Conservation (phyloP, 2,888 invertebrate genomes). For the Bedellia somnulentella region DNA sequence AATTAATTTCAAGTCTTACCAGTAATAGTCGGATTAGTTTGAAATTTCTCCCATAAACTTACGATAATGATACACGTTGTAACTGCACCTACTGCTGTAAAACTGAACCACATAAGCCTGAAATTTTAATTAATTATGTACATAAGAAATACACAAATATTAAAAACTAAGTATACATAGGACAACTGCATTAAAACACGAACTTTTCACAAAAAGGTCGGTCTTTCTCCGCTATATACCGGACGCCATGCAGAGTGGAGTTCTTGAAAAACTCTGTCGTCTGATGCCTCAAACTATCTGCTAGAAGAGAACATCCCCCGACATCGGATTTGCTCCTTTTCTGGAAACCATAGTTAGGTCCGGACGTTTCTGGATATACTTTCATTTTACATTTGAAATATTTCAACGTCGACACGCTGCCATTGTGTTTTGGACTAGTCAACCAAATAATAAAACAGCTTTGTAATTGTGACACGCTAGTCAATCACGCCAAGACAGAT, state of each 20-base stretch:
- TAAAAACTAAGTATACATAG: too few species aligned
- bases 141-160: too few species aligned
- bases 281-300: constrained; percentile 70
- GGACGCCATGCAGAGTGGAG: constrained; percentile 76
- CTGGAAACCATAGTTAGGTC: neutral
- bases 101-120: constrained; percentile 81
- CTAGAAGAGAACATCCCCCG: constrained; percentile 39
- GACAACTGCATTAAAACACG: too few species aligned
- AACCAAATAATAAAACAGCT: too few species aligned
- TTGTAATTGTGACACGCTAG: neutral
- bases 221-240: constrained; percentile 75
- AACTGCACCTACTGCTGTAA: constrained; percentile 68
- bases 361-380: constrained; percentile 27
- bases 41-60: constrained; percentile 80
- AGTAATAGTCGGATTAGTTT: constrained; percentile 81
- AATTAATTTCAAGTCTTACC: constrained; percentile 27
- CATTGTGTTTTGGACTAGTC: too few species aligned
- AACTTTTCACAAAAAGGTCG: constrained; percentile 79
- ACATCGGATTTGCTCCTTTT: constrained; percentile 14
- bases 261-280: constrained; percentile 75
- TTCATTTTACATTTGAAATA: constrained; percentile 30
- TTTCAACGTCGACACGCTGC: too few species aligned
- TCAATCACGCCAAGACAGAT: constrained; percentile 3
- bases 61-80: constrained; percentile 75
- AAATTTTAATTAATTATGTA: too few species aligned